Base-by-base conservation (phyloP, 2,797 vertebrate genomes). In the Streptopelia turtur region DNA sequence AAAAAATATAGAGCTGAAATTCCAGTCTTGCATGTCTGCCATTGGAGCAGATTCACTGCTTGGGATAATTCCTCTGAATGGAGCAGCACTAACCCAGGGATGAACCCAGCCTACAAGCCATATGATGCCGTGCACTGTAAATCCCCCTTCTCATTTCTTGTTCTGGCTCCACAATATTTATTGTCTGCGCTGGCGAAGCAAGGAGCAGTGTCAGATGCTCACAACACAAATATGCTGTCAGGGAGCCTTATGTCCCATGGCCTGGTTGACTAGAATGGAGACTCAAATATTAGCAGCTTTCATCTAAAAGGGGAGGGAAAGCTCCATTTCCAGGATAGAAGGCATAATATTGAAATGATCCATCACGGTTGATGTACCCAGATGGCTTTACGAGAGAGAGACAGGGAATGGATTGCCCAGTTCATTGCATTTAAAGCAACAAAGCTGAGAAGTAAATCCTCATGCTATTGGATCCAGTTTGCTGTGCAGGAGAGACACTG, bases 341-440 rank as follows among this genome's bases (percentile, higher is more conserved):
- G 74, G 83, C 31, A 16, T 6, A 56, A 79, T 92, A 95, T 71
- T 87, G 82, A 87, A 95, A 95, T 87, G 53, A 95, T 96, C 90
- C 91, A 94, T 90, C 88, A 55, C 78, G 94, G 93, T 88, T 94
- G 93, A 95, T 71, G 85, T 17, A 55, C 71, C 86, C 93, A 92
- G 93, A 94, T 96, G 91, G 86, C 75, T 95, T 72, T 68, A 66
- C 28, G 75, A 87, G 71, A 80, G 27, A 60, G 45, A 63, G 68
- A 81, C 12, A 31, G 68, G 70, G 70, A 65, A 78, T 61, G 83
- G 60, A 92, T 87, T 61, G 92, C 83, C 88, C 80, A 87, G 83
- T 25, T 83, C 64, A 16, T 17, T 21, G 8, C 37, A 16, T 90
- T 82, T 80, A 87, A 89, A 89, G 87, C 17, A 37, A 47, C 25